phyloP scores from a whole-genome alignment of 2,113 vertebrate genomes.

The Pheucticus melanocephalus region DNA sequence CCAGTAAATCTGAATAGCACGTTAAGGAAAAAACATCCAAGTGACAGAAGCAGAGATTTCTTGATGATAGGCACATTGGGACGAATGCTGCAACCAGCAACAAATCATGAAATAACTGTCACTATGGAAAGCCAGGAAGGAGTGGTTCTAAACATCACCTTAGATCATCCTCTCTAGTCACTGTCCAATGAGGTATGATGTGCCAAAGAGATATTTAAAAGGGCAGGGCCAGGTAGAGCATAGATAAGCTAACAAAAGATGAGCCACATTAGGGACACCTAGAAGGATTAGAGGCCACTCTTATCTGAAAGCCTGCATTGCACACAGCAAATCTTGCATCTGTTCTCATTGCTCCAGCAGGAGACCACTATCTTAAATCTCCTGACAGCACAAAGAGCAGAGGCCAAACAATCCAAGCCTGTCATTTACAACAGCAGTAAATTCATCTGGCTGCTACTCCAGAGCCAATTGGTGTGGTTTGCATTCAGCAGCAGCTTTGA shows the following conservation, averaged over 20 bases:
- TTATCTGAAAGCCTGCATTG: neutral
- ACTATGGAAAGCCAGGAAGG: neutral
- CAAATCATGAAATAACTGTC: neutral
- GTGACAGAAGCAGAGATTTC: neutral
- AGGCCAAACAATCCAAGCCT: slow-evolving; percentile 9
- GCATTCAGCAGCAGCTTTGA: neutral
- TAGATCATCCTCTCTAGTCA: neutral
- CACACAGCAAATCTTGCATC: neutral
- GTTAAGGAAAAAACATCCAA: slow-evolving; percentile 37
- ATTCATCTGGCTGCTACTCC: neutral
- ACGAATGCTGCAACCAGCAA: neutral
- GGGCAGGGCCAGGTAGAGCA: neutral
- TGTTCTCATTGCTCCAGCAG: neutral
- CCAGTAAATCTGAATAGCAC: slow-evolving; percentile 69
- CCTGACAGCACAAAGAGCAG: neutral
- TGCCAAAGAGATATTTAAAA: neutral
- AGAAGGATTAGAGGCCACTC: neutral
- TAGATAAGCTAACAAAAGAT: neutral
- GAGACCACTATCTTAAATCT: neutral
- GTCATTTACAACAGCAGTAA: slow-evolving; percentile 26
- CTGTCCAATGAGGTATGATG: neutral
- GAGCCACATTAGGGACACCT: neutral
- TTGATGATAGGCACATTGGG: neutral
- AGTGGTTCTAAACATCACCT: neutral
- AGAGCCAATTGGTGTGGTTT: neutral